phyloP scores from a whole-genome alignment of 2,113 vertebrate genomes.

The Casuarius casuarius region DNA sequence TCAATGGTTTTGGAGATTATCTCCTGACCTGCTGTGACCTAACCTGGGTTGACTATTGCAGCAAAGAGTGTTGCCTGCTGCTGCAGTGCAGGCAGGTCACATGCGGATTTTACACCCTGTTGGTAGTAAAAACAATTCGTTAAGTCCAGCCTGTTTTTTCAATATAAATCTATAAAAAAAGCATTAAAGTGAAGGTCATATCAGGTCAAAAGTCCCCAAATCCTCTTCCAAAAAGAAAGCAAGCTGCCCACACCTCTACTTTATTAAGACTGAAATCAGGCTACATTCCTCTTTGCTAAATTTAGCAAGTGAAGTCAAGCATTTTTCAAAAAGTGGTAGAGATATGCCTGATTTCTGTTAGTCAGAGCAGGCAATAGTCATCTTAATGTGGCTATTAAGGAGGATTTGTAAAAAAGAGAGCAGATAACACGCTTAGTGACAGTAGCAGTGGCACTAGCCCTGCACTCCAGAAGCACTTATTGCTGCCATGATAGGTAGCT shows the following conservation, averaged over 20 bases:
- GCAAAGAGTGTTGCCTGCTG: neutral
- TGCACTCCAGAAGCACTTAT: neutral
- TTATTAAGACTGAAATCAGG: neutral
- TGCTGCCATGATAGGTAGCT: neutral
- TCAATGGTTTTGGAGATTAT: conserved; percentile 51
- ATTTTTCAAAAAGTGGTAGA: neutral
- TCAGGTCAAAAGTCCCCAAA: neutral
- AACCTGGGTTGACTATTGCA: neutral
- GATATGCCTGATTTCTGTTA: neutral
- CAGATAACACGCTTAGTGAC: neutral
- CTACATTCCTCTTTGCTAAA: neutral
- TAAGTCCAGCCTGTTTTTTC: neutral
- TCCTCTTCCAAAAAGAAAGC: neutral
- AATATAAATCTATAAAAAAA: neutral
- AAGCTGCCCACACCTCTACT: neutral
- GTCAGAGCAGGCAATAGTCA: neutral
- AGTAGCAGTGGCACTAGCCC: neutral
- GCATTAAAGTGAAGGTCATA: neutral
- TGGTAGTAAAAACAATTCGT: conserved; percentile 26
- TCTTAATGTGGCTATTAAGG: neutral
- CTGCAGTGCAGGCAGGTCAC: neutral
- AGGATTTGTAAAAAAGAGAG: neutral
- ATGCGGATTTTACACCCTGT: neutral
- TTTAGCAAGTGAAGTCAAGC: neutral
- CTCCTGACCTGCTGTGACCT: conserved; percentile 24